Evolutionary conservation across 2,888 invertebrate genomes (phyloP).

Genomic region (Nowickia ferox): DNA sequence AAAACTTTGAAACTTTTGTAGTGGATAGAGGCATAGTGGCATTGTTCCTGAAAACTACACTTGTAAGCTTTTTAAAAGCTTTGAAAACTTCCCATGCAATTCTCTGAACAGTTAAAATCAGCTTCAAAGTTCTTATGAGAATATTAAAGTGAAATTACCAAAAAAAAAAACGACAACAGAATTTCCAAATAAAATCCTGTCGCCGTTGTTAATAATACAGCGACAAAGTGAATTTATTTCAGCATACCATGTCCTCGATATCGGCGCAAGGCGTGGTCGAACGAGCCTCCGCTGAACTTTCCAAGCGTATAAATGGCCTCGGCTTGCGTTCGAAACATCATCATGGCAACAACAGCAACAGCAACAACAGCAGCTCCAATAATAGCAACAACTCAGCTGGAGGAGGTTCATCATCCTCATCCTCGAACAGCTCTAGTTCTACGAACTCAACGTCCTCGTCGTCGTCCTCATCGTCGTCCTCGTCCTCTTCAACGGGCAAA

Average conservation of each 20-base stretch:
- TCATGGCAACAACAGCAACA: conserved; percentile 78
- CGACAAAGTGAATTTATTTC: conserved; percentile 81
- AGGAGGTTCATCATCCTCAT: conserved; percentile 44
- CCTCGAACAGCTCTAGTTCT: conserved; percentile 59
- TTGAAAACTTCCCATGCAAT: background rate
- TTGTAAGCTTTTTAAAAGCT: background rate
- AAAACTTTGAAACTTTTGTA: background rate
- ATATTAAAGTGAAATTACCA: background rate
- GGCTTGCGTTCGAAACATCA: conserved; percentile 87
- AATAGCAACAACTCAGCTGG: conserved; percentile 70
- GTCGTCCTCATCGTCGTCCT: conserved; percentile 69
- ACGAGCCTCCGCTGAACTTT: conserved; percentile 94
- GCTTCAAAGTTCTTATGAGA: conserved; percentile 43
- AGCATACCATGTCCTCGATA: conserved; percentile 89
- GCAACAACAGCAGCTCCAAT: conserved; percentile 37
- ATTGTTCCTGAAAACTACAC: too few relatives aligned
- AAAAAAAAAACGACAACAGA: background rate
- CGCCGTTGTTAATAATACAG: conserved; percentile 66
- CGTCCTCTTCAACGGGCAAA: conserved; percentile 83
- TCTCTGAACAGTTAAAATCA: background rate
- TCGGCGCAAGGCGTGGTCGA: conserved; percentile 95
- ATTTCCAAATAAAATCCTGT: conserved; percentile 29
- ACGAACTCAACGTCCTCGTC: conserved; percentile 72
- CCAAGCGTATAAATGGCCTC: conserved; percentile 93
- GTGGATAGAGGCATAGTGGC: background rate